Evolutionary conservation across 2,113 vertebrate genomes (phyloP).

Genomic region (Chascanopsetta lugubris): DNA sequence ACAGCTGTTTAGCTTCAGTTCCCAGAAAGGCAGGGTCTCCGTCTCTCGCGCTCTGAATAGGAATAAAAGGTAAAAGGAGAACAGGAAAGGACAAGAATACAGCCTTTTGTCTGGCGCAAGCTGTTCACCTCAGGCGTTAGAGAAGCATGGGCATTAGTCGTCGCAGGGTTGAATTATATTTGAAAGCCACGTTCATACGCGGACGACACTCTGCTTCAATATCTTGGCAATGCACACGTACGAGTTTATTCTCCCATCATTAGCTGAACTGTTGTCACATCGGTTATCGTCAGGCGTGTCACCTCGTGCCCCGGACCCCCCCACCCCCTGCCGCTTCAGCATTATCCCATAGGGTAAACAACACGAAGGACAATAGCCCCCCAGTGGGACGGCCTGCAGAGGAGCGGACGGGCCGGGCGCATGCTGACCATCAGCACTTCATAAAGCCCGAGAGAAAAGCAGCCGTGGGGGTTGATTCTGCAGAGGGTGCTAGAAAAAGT

Average conservation of each 20-base stretch:
- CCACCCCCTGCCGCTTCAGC: slow-evolving; percentile 62
- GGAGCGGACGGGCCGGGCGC: slow-evolving; percentile 9
- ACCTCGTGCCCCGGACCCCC: slow-evolving; percentile 41
- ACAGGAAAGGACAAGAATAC: slow-evolving; percentile 16
- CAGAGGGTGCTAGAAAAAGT: slow-evolving; percentile 78
- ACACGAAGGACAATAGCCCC: slow-evolving; percentile 62
- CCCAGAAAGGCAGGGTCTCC: slow-evolving; percentile 6
- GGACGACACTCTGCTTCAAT: neutral
- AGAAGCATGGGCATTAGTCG: slow-evolving; percentile 17
- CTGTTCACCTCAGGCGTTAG: slow-evolving; percentile 1
- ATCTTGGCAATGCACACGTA: neutral
- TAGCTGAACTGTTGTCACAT: slow-evolving; percentile 1
- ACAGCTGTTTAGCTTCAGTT: slow-evolving; percentile 21
- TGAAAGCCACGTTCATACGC: neutral
- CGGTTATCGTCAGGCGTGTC: slow-evolving; percentile 9
- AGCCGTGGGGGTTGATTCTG: slow-evolving; percentile 80
- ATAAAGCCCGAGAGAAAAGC: slow-evolving; percentile 85
- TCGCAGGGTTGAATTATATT: neutral
- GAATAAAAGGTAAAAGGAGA: neutral
- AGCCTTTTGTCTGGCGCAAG: neutral
- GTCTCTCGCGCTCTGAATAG: slow-evolving; percentile 21
- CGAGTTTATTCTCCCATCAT: neutral
- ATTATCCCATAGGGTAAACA: slow-evolving; percentile 69
- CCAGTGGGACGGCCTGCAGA: slow-evolving; percentile 6
- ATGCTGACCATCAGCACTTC: slow-evolving; percentile 89